Evolutionary conservation across 2,888 invertebrate genomes (phyloP), one percentile per base, ranked within the genome.

Genomic region (Clistopyga incitator): DNA sequence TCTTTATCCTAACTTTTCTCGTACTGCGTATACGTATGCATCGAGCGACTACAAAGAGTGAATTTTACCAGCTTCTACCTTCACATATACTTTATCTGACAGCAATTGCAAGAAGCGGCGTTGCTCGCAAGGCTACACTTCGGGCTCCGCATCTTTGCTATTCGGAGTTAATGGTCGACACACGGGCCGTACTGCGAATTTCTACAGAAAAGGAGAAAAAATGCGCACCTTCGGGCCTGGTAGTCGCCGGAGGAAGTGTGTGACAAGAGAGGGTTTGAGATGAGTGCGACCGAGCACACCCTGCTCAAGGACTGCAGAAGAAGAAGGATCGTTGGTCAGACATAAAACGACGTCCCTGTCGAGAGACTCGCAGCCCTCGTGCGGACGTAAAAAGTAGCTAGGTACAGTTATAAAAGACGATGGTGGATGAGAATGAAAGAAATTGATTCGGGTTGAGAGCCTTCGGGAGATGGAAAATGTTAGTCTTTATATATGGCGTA

Each of bases 151-250:
- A 67, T 65, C 47, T 42, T 72, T 77, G 50, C 81, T 78, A 78
- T 72, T 82, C 65, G 50, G 77, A 82, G 77, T 74, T 78, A 82
- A 82, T 82, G 81, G 77, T 68, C 68, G 67, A 34, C 71, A 34
- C 65, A 34, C 72, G 67, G 65, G 59, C 54, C 50, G 50, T 20
- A 47, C 56, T 56, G 45, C 15, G 54, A 59, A 71, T 67, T 47
- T 81, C 61, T 45, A 61, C 42, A 61, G 59, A 70, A 47, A 23
- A 50, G 25, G 52, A 38, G 54, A 70, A 64, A n/a, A 47, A 47
- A 61, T 4, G 13, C 4, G 10, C 10, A 13, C 6, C 38, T 34
- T 13, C 45, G 23, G 20, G 20, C 23, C 54, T 13, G 34, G 52
- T 29, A 47, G 29, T 18, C 23, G 52, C 20, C 38, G 59, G 23